These are phyloP conservation scores for Quadroppia sp. DNA, from an alignment of 2,888 invertebrate genomes.

Conservation along the genomic window DNA sequence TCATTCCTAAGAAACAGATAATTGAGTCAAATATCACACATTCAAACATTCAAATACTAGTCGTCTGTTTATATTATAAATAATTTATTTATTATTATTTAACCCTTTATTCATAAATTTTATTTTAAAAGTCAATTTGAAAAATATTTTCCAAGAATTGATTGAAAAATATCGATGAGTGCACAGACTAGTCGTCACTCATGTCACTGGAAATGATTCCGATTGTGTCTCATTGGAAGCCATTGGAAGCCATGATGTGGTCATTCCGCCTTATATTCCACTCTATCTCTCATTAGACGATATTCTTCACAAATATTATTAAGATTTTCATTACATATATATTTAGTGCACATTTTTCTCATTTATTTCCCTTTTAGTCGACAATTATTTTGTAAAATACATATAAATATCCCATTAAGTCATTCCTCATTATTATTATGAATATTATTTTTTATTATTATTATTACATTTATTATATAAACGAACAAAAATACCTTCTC, in stretches of 20 bases:
- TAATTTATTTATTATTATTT: not conserved
- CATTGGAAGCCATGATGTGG: constrained; percentile 19
- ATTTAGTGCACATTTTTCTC: constrained; percentile 18
- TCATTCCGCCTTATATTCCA: constrained; percentile 24
- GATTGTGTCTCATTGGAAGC: constrained; percentile 12
- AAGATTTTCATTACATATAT: not conserved
- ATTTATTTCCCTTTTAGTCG: not conserved
- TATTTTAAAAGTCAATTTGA: not conserved
- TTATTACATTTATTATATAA: constrained; percentile 25
- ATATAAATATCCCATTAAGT: constrained; percentile 22
- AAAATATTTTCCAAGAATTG: not conserved
- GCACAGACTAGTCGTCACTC: constrained; percentile 38
- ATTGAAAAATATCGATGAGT: constrained; percentile 26
- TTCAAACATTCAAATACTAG: not conserved
- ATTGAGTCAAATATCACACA: constrained; percentile 23
- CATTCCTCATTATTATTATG: constrained; percentile 22
- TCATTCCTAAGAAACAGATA: not conserved
- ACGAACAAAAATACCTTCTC: constrained; percentile 37
- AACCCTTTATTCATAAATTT: not conserved
- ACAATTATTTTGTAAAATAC: constrained; percentile 28
- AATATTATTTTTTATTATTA: constrained; percentile 32
- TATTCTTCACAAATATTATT: constrained; percentile 16
- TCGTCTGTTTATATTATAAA: constrained; percentile 17
- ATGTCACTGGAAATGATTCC: constrained; percentile 33
- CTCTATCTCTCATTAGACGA: not conserved